These are phyloP conservation scores for Theropithecus gelada DNA, from an alignment of 2,113 vertebrate species.

Conservation along the genomic window DNA sequence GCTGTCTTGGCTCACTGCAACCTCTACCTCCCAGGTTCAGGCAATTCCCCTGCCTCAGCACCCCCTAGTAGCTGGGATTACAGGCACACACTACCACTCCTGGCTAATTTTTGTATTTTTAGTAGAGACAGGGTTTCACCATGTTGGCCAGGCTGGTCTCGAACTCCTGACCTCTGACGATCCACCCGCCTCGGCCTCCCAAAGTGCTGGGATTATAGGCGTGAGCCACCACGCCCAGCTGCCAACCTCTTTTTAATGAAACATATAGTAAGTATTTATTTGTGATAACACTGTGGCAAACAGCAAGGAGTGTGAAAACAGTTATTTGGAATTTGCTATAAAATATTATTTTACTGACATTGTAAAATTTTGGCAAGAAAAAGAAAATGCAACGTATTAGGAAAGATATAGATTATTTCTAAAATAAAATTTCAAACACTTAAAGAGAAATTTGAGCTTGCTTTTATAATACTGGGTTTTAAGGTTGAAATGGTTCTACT, in stretches of 20 bases:
- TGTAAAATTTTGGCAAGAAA: not conserved
- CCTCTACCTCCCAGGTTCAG: too few relatives aligned
- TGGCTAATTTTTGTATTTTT: too few relatives aligned
- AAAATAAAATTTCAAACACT: not conserved
- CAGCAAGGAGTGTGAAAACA: not conserved
- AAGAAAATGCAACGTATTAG: not conserved
- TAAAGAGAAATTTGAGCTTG: slow-evolving; percentile 36
- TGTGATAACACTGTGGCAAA: not conserved
- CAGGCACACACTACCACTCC: too few relatives aligned
- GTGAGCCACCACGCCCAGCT: too few relatives aligned
- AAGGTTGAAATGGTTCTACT: not conserved
- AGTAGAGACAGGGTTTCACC: too few relatives aligned
- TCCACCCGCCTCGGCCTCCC: too few relatives aligned
- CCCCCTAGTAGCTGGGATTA: too few relatives aligned
- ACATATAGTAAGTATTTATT: not conserved
- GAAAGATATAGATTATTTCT: not conserved
- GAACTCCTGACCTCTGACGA: too few relatives aligned
- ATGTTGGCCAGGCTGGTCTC: too few relatives aligned
- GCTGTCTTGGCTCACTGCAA: too few relatives aligned
- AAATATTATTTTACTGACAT: not conserved
- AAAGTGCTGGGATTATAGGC: too few relatives aligned
- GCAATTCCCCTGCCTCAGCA: too few relatives aligned
- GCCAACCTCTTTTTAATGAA: not conserved
- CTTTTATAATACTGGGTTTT: not conserved
- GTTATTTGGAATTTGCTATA: not conserved